phyloP scores from a whole-genome alignment of 2,888 invertebrate genomes.

The Theretra japonica region DNA sequence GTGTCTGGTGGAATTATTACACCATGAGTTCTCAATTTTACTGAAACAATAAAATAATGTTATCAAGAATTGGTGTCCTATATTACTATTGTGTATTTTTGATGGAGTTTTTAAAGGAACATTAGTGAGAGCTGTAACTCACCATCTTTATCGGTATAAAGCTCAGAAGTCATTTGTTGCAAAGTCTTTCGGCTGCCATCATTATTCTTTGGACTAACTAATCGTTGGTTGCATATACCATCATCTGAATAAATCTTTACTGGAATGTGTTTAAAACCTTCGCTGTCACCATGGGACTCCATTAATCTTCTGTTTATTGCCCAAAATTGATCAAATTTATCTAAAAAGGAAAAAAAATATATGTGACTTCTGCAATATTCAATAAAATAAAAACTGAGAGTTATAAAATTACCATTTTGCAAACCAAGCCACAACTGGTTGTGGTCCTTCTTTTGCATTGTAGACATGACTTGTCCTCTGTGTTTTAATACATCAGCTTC shows the following conservation, averaged over 20 bases:
- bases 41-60: conserved; percentile 77
- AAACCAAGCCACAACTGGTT: conserved; percentile 98
- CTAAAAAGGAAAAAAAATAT: conserved; percentile 76
- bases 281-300: conserved; percentile 92
- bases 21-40: conserved; percentile 93
- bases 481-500: conserved; percentile 99
- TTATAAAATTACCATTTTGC: conserved; percentile 89
- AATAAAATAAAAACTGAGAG: conserved; percentile 4
- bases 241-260: conserved; percentile 92
- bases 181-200: conserved; percentile 90
- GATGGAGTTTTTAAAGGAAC: neutral
- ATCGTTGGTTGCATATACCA: conserved; percentile 89
- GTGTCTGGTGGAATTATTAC: conserved; percentile 94
- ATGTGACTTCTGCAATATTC: neutral
- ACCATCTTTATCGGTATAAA: conserved; percentile 86
- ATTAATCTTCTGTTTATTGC: conserved; percentile 97
- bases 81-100: neutral
- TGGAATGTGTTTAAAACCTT: conserved; percentile 95
- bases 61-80: neutral
- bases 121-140: conserved; percentile 31
- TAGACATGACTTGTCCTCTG: conserved; percentile 93
- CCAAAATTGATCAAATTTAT: conserved; percentile 99
- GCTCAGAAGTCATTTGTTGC: conserved; percentile 88
- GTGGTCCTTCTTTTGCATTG: conserved; percentile 98
- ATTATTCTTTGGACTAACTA: conserved; percentile 90